Percentiles rank a stretch among this genome's conserved stretches.
Conservation (phyloP, 2,888 invertebrate species). For the Adineta ricciae region DNA sequence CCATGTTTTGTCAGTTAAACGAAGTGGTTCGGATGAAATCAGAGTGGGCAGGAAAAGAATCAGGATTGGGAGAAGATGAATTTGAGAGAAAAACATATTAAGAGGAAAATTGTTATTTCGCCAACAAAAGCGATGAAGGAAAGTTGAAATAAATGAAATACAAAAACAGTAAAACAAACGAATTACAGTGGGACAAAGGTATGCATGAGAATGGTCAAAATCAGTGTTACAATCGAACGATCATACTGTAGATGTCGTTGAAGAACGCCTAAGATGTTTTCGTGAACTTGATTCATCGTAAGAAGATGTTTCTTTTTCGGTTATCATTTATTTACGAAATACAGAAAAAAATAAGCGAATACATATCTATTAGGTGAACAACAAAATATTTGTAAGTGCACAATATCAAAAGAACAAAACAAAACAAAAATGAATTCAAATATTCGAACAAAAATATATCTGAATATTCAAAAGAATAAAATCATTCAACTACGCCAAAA, state of each 20-base stretch:
- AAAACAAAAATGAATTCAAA: not conserved
- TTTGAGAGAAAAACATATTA: not conserved
- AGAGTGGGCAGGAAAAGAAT: not conserved
- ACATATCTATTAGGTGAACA: not conserved
- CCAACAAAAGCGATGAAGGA: not conserved
- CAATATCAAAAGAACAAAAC: not conserved
- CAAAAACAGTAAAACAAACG: not conserved
- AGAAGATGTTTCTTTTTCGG: too few species aligned
- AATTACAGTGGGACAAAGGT: not conserved
- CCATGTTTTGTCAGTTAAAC: slow-evolving; percentile 5
- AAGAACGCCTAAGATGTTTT: too few species aligned
- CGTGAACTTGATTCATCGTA: too few species aligned
- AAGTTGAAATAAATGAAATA: not conserved
- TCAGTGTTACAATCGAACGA: not conserved
- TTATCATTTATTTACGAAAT: too few species aligned
- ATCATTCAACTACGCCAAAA: not conserved
- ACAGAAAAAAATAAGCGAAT: too few species aligned
- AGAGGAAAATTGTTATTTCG: not conserved
- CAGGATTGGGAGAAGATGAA: not conserved
- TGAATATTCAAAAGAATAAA: not conserved
- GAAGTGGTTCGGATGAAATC: not conserved
- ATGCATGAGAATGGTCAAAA: not conserved
- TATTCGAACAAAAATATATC: not conserved
- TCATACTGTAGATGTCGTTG: not conserved
- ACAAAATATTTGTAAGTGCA: not conserved